Percentiles rank a stretch among this genome's conserved stretches.
Conservation (phyloP, 1,140 invertebrate genomes). For the Lepidotrigona ventralis region DNA sequence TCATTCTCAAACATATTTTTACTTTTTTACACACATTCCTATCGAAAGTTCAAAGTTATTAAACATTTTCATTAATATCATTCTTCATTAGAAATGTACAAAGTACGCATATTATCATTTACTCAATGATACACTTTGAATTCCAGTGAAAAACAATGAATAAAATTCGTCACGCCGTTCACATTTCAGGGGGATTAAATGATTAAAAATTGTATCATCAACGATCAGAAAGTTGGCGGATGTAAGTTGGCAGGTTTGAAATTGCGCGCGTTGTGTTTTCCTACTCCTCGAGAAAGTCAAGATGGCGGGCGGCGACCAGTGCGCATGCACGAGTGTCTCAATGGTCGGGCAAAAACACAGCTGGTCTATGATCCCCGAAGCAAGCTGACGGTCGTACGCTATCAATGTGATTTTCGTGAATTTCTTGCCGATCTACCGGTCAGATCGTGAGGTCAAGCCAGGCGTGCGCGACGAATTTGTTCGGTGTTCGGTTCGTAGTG, state of each 20-base stretch:
- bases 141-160: not conserved
- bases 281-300: constrained; percentile 27
- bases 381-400: constrained; percentile 60
- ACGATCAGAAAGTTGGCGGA: no score
- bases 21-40: no score
- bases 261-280: constrained; percentile 12
- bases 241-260: not conserved
- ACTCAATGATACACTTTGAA: not conserved
- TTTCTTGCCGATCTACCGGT: constrained; percentile 53
- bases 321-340: constrained; percentile 59
- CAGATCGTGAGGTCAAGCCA: constrained; percentile 31
- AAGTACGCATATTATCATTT: not conserved
- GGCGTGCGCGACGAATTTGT: constrained; percentile 26
- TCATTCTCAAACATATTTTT: no score
- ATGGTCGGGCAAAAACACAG: constrained; percentile 71
- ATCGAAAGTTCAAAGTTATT: no score
- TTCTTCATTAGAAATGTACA: not conserved
- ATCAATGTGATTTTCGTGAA: constrained; percentile 65
- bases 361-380: constrained; percentile 65
- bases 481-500: constrained; percentile 32
- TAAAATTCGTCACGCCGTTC: not conserved
- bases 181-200: not conserved
- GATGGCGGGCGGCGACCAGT: constrained; percentile 17
- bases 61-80: not conserved
- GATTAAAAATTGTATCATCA: not conserved